Evolutionary conservation across 2,797 vertebrate genomes (phyloP).

Genomic region (Spinibarbus caldwelli): DNA sequence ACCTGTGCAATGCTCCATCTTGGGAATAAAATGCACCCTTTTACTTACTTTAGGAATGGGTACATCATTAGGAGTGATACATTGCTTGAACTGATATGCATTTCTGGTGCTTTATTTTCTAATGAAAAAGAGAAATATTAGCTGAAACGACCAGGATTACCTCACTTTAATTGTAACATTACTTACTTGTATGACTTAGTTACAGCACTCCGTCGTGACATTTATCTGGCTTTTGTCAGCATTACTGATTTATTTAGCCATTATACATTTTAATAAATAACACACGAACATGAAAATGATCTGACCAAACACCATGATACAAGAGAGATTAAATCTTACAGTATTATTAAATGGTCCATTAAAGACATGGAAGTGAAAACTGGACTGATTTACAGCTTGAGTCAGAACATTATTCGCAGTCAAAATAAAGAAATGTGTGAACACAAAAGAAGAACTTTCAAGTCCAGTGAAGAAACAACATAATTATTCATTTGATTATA

Average conservation of each 20-base stretch:
- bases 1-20: neutral
- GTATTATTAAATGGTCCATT: conserved; percentile 6
- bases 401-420: neutral
- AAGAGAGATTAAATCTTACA: conserved; percentile 11
- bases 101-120: neutral
- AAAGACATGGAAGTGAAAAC: neutral
- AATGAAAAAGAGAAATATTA: neutral
- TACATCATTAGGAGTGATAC: neutral
- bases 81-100: neutral
- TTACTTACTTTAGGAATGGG: neutral
- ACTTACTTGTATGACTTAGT: neutral
- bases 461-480: neutral
- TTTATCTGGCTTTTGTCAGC: neutral
- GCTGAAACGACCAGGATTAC: neutral
- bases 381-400: neutral
- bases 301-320: conserved; percentile 1
- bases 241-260: conserved; percentile 2
- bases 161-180: neutral
- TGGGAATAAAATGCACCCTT: conserved; percentile 15
- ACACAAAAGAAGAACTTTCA: neutral
- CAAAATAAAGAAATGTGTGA: conserved; percentile 9
- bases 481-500: conserved; percentile 21
- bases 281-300: neutral
- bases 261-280: neutral
- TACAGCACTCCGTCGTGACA: neutral